These are phyloP conservation scores for Intellagama lesueurii DNA, from an alignment of 2,797 vertebrate species.

Conservation along the genomic window DNA sequence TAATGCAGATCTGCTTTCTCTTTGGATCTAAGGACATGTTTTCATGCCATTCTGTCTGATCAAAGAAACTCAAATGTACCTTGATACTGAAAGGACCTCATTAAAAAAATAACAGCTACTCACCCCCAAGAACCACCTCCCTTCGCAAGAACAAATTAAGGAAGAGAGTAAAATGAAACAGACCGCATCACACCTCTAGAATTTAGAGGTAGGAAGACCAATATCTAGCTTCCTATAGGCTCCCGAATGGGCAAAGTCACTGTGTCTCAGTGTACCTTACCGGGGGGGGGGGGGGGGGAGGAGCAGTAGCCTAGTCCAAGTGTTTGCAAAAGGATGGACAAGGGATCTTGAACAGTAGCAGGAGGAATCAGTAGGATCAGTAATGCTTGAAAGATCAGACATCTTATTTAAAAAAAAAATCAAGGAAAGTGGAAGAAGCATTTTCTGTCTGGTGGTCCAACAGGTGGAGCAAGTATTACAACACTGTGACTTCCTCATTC, in stretches of 20 bases:
- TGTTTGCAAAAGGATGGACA: neutral
- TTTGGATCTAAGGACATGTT: neutral
- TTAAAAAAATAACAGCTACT: neutral
- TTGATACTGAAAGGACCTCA: neutral
- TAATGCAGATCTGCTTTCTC: neutral
- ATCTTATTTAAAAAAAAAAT: neutral
- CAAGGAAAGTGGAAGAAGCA: neutral
- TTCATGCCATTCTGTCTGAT: neutral
- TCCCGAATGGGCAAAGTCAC: neutral
- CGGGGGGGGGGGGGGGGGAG: neutral
- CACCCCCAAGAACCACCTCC: neutral
- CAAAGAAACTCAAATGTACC: neutral
- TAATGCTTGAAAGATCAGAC: slow-evolving; percentile 18
- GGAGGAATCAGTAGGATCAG: neutral
- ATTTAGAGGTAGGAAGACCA: neutral
- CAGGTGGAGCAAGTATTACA: slow-evolving; percentile 6
- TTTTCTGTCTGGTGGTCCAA: slow-evolving; percentile 8
- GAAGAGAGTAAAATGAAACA: neutral
- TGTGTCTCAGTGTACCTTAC: neutral
- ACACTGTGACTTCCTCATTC: slow-evolving; percentile 19
- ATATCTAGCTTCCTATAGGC: neutral
- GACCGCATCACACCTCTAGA: neutral
- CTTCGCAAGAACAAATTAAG: neutral
- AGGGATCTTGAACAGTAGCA: neutral
- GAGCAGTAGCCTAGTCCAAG: neutral